Evolutionary conservation across 1,140 invertebrate species (phyloP).

Genomic region (Coelopa frigida): DNA sequence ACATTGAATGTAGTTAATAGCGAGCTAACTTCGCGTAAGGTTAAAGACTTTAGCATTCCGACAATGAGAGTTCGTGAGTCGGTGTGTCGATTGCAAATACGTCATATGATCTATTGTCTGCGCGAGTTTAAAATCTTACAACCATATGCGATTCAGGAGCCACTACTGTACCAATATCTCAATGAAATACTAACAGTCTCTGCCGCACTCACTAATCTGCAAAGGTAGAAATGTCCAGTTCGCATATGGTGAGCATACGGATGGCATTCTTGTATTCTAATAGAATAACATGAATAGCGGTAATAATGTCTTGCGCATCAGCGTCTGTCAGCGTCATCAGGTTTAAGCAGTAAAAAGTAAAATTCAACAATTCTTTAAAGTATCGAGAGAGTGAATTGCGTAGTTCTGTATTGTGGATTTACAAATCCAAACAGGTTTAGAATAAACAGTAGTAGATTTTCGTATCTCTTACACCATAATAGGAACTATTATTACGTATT

Average conservation of each 20-base stretch:
- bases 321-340: background rate
- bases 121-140: slow-evolving; percentile 32
- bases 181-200: slow-evolving; percentile 36
- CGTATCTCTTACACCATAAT: too few species aligned
- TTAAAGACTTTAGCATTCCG: slow-evolving; percentile 26
- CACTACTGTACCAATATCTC: slow-evolving; percentile 28
- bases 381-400: too few species aligned
- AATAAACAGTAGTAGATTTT: too few species aligned
- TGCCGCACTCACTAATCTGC: slow-evolving; percentile 32
- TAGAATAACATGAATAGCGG: slow-evolving; percentile 3
- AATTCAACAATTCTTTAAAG: too few species aligned
- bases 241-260: background rate
- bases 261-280: slow-evolving; percentile 2
- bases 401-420: too few species aligned
- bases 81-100: slow-evolving; percentile 31
- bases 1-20: slow-evolving; percentile 27
- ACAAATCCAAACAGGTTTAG: too few species aligned
- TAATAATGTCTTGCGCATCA: slow-evolving; percentile 6
- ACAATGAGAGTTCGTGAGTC: slow-evolving; percentile 30
- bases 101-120: slow-evolving; percentile 23
- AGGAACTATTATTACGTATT: too few species aligned
- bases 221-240: slow-evolving; percentile 24
- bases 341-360: too few species aligned
- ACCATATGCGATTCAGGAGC: slow-evolving; percentile 28
- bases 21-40: slow-evolving; percentile 25